Base-by-base conservation (phyloP, 2,888 invertebrate species). In the Shargacucullia verbasci region DNA sequence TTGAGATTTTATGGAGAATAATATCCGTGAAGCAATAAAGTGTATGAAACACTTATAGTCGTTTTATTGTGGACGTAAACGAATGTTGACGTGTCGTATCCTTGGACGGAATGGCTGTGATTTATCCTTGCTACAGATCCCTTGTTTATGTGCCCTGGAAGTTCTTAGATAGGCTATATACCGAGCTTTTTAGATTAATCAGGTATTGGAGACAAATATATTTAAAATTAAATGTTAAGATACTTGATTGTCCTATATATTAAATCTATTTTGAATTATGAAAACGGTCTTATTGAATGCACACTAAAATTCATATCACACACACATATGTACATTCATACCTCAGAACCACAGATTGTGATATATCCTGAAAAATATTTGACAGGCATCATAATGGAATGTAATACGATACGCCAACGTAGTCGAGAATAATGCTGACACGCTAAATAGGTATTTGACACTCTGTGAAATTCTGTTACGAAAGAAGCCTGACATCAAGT, bases 21-120 rank as follows among this genome's bases (percentile, higher is more conserved):
- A 90, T 93, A 91, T 90, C 91, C 87, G 91, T 92, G 87, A 93
- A 92, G 93, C 93, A 93, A 93, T 94, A 93, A 94, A 93, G 89
- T 93, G 91, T 92, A 92, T 92, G 87, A 92, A 93, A 92, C 91
- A 92, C 90, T 92, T 82, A 80, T 76, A 75, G 76, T 83, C 75
- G 88, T 94, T 92, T 93, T 90, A 91, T 91, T 92, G 80, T 74
- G 65, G 67, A 62, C 78, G 77, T 82, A 73, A 84, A 79, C 68
- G 77, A 73, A 70, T 80, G 78, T 80, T 79, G 82, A 81, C 79
- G 79, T 79, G 75, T 76, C 69, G 75, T 75, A 67, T 78, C 64
- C 68, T 69, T 70, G 64, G 59, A 56, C 38, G 54, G 52, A 68
- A 71, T 67, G 35, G 57, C 58, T 70, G 70, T 72, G 73, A 80